phyloP scores from a whole-genome alignment of 2,113 vertebrate genomes.

The Pavo muticus region DNA sequence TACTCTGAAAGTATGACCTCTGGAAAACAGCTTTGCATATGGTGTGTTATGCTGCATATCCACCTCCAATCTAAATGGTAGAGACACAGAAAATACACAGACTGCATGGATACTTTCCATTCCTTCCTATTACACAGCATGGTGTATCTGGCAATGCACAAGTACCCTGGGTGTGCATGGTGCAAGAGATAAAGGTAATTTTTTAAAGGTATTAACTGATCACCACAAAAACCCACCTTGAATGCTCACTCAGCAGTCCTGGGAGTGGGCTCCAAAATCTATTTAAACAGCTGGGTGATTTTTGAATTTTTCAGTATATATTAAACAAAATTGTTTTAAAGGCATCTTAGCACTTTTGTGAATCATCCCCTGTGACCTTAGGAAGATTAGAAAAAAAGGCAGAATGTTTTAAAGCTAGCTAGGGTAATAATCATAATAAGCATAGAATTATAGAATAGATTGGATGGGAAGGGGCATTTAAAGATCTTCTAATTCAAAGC shows the following conservation, averaged over 20 bases:
- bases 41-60: not conserved
- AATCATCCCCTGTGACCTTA: not conserved
- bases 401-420: not conserved
- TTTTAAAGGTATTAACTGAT: not conserved
- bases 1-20: not conserved
- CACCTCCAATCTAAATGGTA: not conserved
- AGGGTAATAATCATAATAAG: not conserved
- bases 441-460: not conserved
- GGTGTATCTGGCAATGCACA: not conserved
- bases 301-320: not conserved
- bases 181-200: accelerated
- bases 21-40: not conserved
- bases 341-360: not conserved
- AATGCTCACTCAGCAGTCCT: not conserved
- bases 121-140: not conserved
- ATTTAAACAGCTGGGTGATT: not conserved
- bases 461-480: not conserved
- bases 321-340: not conserved
- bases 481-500: not conserved
- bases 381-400: not conserved
- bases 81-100: not conserved
- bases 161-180: accelerated
- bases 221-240: not conserved
- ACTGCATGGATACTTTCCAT: not conserved
- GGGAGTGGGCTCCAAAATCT: not conserved